These are phyloP conservation scores for Eleutherodactylus coqui DNA, from an alignment of 2,797 vertebrate species.

Conservation along the genomic window DNA sequence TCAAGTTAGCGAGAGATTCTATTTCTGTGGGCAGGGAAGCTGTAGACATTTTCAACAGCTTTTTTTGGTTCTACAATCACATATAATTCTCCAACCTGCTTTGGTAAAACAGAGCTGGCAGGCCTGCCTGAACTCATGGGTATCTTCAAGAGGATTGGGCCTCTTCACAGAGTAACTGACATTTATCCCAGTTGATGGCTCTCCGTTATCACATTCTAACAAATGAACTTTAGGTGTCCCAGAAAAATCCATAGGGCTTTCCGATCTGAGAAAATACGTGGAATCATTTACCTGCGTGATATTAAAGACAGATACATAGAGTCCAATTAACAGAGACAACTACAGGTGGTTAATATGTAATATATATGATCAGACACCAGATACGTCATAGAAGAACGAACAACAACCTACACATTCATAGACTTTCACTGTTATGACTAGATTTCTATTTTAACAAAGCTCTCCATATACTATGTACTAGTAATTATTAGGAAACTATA, in stretches of 20 bases:
- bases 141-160: conserved; percentile 91
- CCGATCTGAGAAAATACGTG: conserved; percentile 77
- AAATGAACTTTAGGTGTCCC: conserved; percentile 70
- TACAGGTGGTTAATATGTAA: not conserved
- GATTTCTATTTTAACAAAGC: not conserved
- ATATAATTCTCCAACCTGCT: conserved; percentile 80
- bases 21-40: not conserved
- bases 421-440: not conserved
- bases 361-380: too few species aligned
- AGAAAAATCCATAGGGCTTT: conserved; percentile 75
- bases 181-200: conserved; percentile 65
- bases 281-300: conserved; percentile 81
- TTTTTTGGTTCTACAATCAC: not conserved
- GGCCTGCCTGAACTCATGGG: conserved; percentile 92
- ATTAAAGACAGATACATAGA: conserved; percentile 23
- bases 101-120: conserved; percentile 89
- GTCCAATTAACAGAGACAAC: not conserved
- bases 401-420: not conserved
- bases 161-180: conserved; percentile 67
- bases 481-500: too few species aligned
- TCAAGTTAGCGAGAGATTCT: too few species aligned
- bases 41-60: not conserved
- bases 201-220: conserved; percentile 72
- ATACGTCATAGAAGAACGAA: too few species aligned
- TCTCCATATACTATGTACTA: too few species aligned